Evolutionary conservation across 2,888 invertebrate genomes (phyloP), one percentile per base, ranked within the genome.

Genomic region (Agrochola litura): DNA sequence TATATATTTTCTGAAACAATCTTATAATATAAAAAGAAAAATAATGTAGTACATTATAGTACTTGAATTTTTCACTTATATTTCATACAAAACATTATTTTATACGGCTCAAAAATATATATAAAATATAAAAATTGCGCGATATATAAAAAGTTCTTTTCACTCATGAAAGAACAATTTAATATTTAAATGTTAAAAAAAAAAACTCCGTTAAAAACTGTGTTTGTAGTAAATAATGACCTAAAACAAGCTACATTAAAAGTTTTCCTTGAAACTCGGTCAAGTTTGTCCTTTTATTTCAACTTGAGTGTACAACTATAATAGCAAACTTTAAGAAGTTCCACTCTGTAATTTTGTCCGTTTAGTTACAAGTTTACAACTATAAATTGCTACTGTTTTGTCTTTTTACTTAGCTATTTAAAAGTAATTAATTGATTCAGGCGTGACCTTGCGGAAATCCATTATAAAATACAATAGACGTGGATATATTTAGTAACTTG

Each of bases 1-100:
- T 85, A 66, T 76, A 83, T 86, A 86, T 84, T 88, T 81, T 87
- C 78, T 49, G 78, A 87, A 77, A 83, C 52, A 67, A 72, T 73
- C 63, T 77, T 79, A 77, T 77, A 43, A 54, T 79, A 77, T 77
- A 43, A 54, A 81, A 71, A 54, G 16, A 63, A 81, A 60, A 60
- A 43, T 52, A 46, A 60, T 25, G 43, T 68, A 69, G 25, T 70
- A 70, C 69, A 54, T 49, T 72, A 49, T 52, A 72, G 68, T 83
- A 79, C 73, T 63, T 63, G 46, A 84, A 79, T 79, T 73, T 63
- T 67, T 69, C n/a, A 72, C 46, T 22, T 56, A 69, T 41, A 69
- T 61, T 77, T 68, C 63, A 54, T 73, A 73, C 16, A 66, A 58
- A 60, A 60, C 43, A 61, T 73, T 61, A 67, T 73, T 81, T 71